Percentiles rank a stretch among this genome's conserved stretches.
Evolutionary conservation across 2,888 invertebrate species (phyloP).

Genomic region (Hypena proboscidalis): DNA sequence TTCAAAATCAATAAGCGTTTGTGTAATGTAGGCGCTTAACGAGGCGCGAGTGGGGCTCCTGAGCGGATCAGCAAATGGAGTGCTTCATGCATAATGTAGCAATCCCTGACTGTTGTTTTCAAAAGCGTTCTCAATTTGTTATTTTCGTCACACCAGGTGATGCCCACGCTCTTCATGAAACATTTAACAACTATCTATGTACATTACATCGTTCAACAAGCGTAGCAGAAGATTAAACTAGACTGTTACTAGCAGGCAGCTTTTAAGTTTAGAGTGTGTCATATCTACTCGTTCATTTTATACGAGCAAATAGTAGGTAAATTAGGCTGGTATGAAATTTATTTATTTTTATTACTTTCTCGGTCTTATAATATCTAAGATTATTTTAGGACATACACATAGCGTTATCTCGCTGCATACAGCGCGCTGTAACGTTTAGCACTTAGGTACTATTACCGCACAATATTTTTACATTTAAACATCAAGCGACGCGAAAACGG

Average conservation of each 20-base stretch:
- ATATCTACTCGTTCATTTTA: too few species aligned
- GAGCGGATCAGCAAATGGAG: conserved; percentile 85
- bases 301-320: too few species aligned
- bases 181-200: conserved; percentile 76
- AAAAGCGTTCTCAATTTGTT: conserved; percentile 84
- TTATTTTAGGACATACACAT: too few species aligned
- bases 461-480: too few species aligned
- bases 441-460: too few species aligned
- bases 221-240: conserved; percentile 22
- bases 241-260: not conserved
- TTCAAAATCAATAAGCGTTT: conserved; percentile 82
- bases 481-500: too few species aligned
- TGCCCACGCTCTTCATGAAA: conserved; percentile 78
- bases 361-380: too few species aligned
- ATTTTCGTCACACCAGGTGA: conserved; percentile 83
- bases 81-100: conserved; percentile 85
- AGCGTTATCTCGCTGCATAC: too few species aligned
- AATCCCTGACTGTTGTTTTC: conserved; percentile 83
- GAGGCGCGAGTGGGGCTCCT: conserved; percentile 82
- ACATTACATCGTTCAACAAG: conserved; percentile 34
- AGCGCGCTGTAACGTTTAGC: too few species aligned
- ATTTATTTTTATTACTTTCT: too few species aligned
- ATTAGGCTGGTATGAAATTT: too few species aligned
- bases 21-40: conserved; percentile 84
- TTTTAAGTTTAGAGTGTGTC: too few species aligned